Conservation (phyloP, 2,113 vertebrate species). For the Oxyruncus cristatus region DNA sequence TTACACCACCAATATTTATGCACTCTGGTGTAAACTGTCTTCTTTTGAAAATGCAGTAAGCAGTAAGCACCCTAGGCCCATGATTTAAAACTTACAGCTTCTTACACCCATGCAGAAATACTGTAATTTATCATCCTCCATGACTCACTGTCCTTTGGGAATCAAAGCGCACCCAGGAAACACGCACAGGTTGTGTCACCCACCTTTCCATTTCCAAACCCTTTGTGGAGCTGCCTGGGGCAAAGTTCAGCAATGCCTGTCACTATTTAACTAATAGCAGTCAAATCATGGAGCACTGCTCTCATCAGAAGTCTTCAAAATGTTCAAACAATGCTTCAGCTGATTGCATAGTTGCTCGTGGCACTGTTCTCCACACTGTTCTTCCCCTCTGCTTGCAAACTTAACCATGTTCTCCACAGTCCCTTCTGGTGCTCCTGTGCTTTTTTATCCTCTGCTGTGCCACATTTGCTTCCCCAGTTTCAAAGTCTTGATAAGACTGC, state of each 20-base stretch:
- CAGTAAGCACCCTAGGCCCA: neutral
- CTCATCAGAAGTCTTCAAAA: neutral
- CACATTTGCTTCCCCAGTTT: accelerated
- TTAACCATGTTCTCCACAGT: neutral
- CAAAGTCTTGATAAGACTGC: neutral
- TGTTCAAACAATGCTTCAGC: neutral
- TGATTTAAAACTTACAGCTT: neutral
- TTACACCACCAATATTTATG: neutral
- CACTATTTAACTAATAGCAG: neutral
- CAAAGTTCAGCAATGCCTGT: neutral
- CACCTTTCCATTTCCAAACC: neutral
- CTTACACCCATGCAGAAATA: neutral
- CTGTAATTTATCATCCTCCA: neutral
- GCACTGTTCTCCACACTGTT: neutral
- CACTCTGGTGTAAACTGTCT: neutral
- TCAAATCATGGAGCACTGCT: neutral
- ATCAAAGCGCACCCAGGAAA: neutral
- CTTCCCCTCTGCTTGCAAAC: neutral
- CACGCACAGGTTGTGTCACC: neutral
- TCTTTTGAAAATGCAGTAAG: neutral
- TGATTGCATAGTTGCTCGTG: neutral
- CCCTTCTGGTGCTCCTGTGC: neutral
- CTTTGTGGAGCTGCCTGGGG: neutral
- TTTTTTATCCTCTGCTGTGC: neutral
- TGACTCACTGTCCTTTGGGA: neutral